phyloP scores from a whole-genome alignment of 1,140 invertebrate genomes.

The Aphaenogaster rudis region DNA sequence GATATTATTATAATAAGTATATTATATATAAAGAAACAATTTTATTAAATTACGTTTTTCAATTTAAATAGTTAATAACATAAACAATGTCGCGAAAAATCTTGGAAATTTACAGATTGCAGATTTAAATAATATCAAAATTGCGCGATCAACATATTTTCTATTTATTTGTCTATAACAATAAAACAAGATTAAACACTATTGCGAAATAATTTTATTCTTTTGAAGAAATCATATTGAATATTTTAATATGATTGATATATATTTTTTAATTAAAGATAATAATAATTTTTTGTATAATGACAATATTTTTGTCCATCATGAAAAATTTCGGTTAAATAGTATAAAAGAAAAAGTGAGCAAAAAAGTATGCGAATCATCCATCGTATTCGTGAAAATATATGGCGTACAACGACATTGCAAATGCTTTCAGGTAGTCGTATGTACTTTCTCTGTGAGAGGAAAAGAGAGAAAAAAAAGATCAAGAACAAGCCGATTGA shows the following conservation, averaged over 20 bases:
- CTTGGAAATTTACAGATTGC: neutral
- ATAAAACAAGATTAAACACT: neutral
- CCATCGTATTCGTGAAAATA: slow-evolving; percentile 47
- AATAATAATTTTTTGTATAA: neutral
- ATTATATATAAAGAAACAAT: neutral
- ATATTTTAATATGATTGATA: neutral
- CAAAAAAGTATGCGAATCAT: neutral
- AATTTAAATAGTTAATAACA: neutral
- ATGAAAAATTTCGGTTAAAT: neutral
- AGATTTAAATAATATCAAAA: neutral
- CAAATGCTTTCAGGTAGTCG: slow-evolving; percentile 40
- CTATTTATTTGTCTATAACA: neutral
- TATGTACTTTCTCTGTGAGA: slow-evolving; percentile 70
- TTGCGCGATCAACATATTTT: neutral
- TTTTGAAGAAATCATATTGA: neutral
- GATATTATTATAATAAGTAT: neutral
- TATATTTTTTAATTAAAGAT: neutral
- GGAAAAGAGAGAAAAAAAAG: slow-evolving; percentile 39
- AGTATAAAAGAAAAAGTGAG: neutral
- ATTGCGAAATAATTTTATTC: neutral
- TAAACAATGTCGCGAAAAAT: neutral
- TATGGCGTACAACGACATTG: slow-evolving; percentile 57
- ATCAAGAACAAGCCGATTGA: slow-evolving; percentile 54
- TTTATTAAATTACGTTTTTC: neutral
- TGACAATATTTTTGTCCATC: neutral